Conservation (phyloP, 2,797 vertebrate genomes). For the Sebastes oblongus region DNA sequence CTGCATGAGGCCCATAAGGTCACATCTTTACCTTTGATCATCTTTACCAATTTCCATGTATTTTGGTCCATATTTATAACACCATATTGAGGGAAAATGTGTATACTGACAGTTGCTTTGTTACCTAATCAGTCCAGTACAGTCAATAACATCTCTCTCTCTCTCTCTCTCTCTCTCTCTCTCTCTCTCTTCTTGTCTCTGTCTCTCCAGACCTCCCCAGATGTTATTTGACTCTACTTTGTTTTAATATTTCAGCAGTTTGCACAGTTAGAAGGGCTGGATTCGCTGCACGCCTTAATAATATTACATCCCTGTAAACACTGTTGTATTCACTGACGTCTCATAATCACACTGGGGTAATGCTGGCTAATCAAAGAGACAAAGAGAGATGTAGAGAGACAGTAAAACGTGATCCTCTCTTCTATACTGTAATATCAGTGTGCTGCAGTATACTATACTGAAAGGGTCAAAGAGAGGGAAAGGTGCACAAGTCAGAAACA, state of each 20-base stretch:
- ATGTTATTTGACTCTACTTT: conserved; percentile 59
- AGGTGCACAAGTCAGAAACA: background rate
- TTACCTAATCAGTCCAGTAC: background rate
- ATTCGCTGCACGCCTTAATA: conserved; percentile 45
- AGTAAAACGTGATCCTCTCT: background rate
- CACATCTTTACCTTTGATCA: no score
- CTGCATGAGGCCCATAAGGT: no score
- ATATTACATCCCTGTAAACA: conserved; percentile 55
- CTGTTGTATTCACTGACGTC: conserved; percentile 51
- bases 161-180: background rate
- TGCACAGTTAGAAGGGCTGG: conserved; percentile 49
- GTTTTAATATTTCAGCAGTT: conserved; percentile 72
- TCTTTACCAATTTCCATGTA: background rate
- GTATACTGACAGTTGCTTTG: background rate
- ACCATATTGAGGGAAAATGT: background rate
- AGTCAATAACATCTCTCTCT: background rate
- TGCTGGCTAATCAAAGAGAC: conserved; percentile 34
- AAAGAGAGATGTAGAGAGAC: conserved; percentile 10
- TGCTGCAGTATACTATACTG: background rate
- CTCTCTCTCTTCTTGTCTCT: background rate
- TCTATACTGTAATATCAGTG: background rate
- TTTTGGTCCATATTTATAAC: background rate
- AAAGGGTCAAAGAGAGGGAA: background rate
- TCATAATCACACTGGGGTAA: conserved; percentile 26
- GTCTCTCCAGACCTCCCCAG: conserved; percentile 15